phyloP scores from a whole-genome alignment of 1,140 invertebrate species.

The Apis mellifera region Amel_HAv3.1 CM009942.2:9369501-9370000 shows the following conservation, averaged over 20 bases:
- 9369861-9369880: not conserved
- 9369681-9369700: too few relatives aligned
- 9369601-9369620: constrained; percentile 17
- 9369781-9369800: too few relatives aligned
- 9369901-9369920: not conserved
- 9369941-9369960: constrained; percentile 18
- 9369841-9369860: not conserved
- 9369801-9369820: not conserved
- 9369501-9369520: not conserved
- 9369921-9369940: not conserved
- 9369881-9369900: not conserved
- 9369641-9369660: not conserved
- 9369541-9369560: constrained; percentile 29
- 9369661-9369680: not conserved
- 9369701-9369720: too few relatives aligned
- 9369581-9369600: not conserved
- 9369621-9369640: constrained; percentile 30
- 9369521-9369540: not conserved
- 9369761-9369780: too few relatives aligned
- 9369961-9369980: not conserved
- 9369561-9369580: constrained; percentile 11
- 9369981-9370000: not conserved
- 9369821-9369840: not conserved
- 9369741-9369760: too few relatives aligned
- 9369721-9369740: too few relatives aligned